Evolutionary conservation across 2,797 vertebrate species (phyloP), one percentile per base, ranked within the genome.

Genomic region (Alca torda): DNA sequence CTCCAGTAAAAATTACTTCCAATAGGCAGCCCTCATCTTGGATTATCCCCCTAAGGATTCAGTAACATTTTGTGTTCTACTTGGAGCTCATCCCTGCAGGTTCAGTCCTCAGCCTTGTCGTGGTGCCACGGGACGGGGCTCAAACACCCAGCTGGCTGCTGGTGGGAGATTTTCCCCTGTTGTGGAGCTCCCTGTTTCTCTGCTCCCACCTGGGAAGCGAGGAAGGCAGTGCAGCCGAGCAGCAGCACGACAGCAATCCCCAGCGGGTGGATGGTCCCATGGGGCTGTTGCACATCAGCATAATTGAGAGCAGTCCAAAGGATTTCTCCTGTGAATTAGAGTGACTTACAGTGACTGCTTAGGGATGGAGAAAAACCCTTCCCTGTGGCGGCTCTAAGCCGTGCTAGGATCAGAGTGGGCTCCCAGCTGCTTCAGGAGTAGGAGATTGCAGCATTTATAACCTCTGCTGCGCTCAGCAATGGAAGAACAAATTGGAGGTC

Each of bases 371-470:
- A 53, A 69, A 57, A 56, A 4, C 60, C 46, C 31, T 84, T 86
- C 46, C 59, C 84, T 18, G 48, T 0, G 3, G 69, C 2, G 0
- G 31, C 45, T 75, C 61, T 26, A 4, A 73, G 67, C 72, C 4
- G 0, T 46, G 46, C 45, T 24, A 13, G 59, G 78, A 23, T 74
- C 59, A 56, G 50, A 35, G 81, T 24, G 68, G 63, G 86, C 63
- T 92, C 67, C 30, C 16, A 33, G 67, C 80, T 82, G 84, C 59
- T 51, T 35, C 46, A 45, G 73, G 63, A 79, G 43, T 23, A 25
- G 80, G 94, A 60, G 64, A 21, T 6, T 4, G 82, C 45, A 54
- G 67, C 5, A 1, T 35, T 59, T 43, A 14, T 24, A 61, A 63
- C 53, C 48, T 83, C 51, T 84, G 69, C 68, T 81, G 77, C 48